Conservation (phyloP, 2,888 invertebrate species). For the Ormyrus nitidulus region DNA sequence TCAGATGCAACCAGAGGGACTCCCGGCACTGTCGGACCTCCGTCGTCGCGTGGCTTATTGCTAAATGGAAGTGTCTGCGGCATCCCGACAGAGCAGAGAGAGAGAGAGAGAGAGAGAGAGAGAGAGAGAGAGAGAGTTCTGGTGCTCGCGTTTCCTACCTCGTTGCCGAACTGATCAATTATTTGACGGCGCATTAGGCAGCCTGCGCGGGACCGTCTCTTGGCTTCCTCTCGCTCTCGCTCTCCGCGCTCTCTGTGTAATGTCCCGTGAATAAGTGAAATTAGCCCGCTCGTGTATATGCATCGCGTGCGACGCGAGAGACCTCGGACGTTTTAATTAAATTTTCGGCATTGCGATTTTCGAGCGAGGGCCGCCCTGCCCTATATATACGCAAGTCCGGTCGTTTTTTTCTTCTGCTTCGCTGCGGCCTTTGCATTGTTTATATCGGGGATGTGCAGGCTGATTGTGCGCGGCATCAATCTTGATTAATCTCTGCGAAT, state of each 20-base stretch:
- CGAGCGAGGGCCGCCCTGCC: background rate
- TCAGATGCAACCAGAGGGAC: slow-evolving; percentile 40
- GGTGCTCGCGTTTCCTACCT: background rate
- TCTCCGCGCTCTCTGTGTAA: slow-evolving; percentile 8
- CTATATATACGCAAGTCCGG: no score
- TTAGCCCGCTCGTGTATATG: slow-evolving; percentile 1
- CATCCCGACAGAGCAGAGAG: slow-evolving; percentile 7
- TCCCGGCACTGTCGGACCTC: background rate
- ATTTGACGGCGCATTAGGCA: slow-evolving; percentile 52
- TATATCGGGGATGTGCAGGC: no score
- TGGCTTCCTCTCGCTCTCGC: background rate
- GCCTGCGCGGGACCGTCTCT: background rate
- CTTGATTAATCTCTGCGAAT: no score
- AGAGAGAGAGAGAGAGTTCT: background rate
- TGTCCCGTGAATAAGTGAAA: slow-evolving; percentile 43
- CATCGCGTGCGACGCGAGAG: background rate
- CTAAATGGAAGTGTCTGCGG: slow-evolving; percentile 54
- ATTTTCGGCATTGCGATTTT: background rate
- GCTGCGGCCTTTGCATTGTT: background rate
- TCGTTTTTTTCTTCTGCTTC: background rate
- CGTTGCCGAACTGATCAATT: slow-evolving; percentile 37
- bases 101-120: background rate
- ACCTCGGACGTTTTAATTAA: slow-evolving; percentile 7
- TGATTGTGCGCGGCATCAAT: no score
- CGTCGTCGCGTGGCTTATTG: slow-evolving; percentile 45